Evolutionary conservation across 2,888 invertebrate genomes (phyloP).

Genomic region (Nebria brevicollis): DNA sequence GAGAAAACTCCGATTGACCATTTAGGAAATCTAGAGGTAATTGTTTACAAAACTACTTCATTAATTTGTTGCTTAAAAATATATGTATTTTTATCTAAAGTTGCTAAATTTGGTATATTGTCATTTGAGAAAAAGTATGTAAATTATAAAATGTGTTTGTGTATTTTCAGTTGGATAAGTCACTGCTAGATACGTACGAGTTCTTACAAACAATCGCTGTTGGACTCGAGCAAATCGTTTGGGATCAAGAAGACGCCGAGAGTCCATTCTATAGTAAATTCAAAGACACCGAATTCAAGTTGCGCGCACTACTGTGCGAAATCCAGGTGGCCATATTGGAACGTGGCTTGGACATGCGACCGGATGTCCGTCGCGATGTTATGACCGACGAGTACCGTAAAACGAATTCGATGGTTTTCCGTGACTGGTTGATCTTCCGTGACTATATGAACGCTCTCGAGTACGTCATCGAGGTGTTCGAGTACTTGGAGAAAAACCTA

Average conservation of each 20-base stretch:
- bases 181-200: constrained; percentile 71
- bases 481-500: constrained; percentile 56
- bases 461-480: constrained; percentile 67
- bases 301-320: constrained; percentile 75
- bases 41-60: constrained; percentile 30
- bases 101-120: background rate
- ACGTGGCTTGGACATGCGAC: constrained; percentile 64
- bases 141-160: constrained; percentile 20
- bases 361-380: constrained; percentile 63
- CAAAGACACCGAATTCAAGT: constrained; percentile 68
- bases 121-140: background rate
- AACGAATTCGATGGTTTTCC: constrained; percentile 63
- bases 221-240: constrained; percentile 72
- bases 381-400: constrained; percentile 62
- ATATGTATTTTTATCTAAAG: background rate
- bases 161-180: constrained; percentile 63
- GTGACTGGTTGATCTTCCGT: constrained; percentile 72
- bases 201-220: constrained; percentile 78
- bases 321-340: constrained; percentile 70
- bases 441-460: constrained; percentile 72
- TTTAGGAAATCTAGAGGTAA: constrained; percentile 64
- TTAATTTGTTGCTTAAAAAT: background rate
- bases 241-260: constrained; percentile 68
- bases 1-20: constrained; percentile 60
- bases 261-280: constrained; percentile 66